Base-by-base conservation (phyloP, 2,113 vertebrate genomes). In the Scolopax mira region DNA sequence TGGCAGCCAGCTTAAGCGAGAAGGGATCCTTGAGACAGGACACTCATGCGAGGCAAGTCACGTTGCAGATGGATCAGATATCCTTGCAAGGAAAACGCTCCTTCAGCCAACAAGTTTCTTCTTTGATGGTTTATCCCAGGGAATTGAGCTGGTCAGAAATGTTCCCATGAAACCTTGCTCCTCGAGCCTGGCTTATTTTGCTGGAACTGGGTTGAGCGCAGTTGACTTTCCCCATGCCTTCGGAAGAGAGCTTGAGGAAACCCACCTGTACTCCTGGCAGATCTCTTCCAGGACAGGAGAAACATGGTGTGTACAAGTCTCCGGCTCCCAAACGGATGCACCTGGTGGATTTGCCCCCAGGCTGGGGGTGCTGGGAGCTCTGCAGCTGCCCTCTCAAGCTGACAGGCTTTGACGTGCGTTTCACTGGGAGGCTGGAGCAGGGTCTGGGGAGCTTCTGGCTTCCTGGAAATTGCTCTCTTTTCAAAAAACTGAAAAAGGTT, bases 401-500 rank as follows among this genome's bases (percentile, higher is more conserved):
- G 83, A 92, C 84, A 48, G 4, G 77, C 87, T 92, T 85, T 92
- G 95, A 94, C 90, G 2, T 69, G 78, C 27, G 1, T 71, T 92
- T 85, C 84, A 42, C 57, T 67, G 78, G 35, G 70, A 89, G 80
- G 48, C 91, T 93, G 84, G 80, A 58, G 65, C 77, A 79, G 84
- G 87, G 69, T 86, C 95, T 96, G 84, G 93, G 91, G 84, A 94
- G 84, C 84, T 94, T 91, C 93, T 95, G 94, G 94, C 84, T 96
- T 96, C 94, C 95, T 96, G 95, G 94, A 95, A 96, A 94, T 86
- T 12, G 39, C 73, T 95, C 64, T 92, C 60, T 58, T 90, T 90
- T 73, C 8, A 61, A 70, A 96, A 92, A 62, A 73, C 39, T 23
- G 49, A 89, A 51, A 67, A 79, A 94, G 81, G 44, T 65, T 95